Evolutionary conservation across 2,888 invertebrate species (phyloP), one percentile per base, ranked within the genome.

Genomic region (Atrina japonica): DNA sequence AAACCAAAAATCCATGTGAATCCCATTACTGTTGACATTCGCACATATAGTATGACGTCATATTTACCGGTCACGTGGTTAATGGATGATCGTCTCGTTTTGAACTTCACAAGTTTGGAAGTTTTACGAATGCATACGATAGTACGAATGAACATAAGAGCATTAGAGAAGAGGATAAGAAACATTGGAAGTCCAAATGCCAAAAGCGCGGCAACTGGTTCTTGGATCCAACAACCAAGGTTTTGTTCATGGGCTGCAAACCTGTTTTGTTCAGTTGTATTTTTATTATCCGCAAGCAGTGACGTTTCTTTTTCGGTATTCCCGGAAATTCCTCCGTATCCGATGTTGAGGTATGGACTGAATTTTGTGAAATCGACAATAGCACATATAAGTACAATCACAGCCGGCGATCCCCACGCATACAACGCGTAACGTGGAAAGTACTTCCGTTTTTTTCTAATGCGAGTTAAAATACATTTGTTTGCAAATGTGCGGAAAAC

Each of bases 321-420:
- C 11, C 27, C 23, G 1, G 63, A 64, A 25, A 41, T 49, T 11
- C 78, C 78, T 2, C 80, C 80, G 60, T 87, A 87, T 3, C 83
- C 85, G 27, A 87, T 84, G 0, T 53, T 65, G 14, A 85, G 56
- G 5, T 69, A 67, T 0, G 76, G 72, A 23, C 82, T 59, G 0
- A 83, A 21, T 21, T 75, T n/a, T 1, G 78, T 69, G 27, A 83
- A 81, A 77, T 91, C 89, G 1, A 91, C 70, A 14, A 88, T 58
- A 14, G 80, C 75, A 45, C 90, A 87, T 0, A 84, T 45, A 3
- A 72, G 70, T 0, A 91, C 88, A 11, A 93, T 92, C 61, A 93
- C 73, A 5, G 92, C 91, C 0, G 94, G 94, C 18, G 92, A 85
- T 41, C 94, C 94, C 94, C 94, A 94, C 18, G 93, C 94, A 81